Conservation (phyloP, 2,888 invertebrate species). For the Drepana falcataria region DNA sequence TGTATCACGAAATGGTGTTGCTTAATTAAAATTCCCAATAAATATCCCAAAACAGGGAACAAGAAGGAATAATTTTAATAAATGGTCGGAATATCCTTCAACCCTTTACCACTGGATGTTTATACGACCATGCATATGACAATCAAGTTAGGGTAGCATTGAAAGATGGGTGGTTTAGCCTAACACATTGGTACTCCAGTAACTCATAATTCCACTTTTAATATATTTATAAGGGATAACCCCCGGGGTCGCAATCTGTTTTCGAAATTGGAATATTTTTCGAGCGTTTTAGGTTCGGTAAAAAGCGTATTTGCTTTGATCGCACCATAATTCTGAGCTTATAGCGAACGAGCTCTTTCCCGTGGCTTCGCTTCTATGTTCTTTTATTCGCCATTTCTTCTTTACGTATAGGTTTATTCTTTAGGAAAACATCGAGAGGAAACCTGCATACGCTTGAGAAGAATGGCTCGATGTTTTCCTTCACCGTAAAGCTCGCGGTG, state of each 20-base stretch:
- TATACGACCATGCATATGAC: slow-evolving; percentile 1
- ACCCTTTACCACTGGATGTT: not conserved
- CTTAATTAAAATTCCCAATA: not conserved
- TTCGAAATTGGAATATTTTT: slow-evolving; percentile 55
- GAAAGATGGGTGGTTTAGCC: slow-evolving; percentile 12
- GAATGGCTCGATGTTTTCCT: no score
- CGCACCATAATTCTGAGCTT: slow-evolving; percentile 9
- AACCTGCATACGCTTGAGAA: no score
- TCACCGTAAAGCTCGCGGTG: no score
- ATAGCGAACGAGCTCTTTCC: slow-evolving; percentile 1
- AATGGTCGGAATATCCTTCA: not conserved
- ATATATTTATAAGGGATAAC: slow-evolving; percentile 56
- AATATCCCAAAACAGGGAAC: not conserved
- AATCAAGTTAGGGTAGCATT: slow-evolving; percentile 2
- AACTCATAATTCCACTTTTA: slow-evolving; percentile 52
- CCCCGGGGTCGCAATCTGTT: slow-evolving; percentile 44
- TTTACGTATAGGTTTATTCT: no score
- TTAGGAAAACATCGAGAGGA: no score
- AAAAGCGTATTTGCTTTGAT: slow-evolving; percentile 4
- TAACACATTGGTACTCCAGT: slow-evolving; percentile 31
- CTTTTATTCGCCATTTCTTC: no score
- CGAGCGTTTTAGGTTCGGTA: slow-evolving; percentile 23
- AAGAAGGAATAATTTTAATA: not conserved
- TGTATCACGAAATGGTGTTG: not conserved
- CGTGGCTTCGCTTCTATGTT: no score